These are phyloP conservation scores for Aphidius ervi DNA, from an alignment of 1,140 invertebrate genomes.

Conservation along the genomic window DNA sequence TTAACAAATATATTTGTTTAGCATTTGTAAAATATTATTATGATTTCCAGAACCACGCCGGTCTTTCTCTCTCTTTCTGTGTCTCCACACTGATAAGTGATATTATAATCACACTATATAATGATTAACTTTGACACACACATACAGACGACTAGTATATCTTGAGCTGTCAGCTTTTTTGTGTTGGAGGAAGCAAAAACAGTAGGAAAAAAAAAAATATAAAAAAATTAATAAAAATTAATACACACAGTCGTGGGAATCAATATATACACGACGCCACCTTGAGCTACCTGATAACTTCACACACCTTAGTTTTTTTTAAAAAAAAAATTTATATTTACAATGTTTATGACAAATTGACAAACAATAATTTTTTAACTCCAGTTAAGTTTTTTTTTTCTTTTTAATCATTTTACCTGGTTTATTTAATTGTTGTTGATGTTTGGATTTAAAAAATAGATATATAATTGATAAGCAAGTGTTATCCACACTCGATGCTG, in stretches of 20 bases:
- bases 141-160: neutral
- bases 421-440: no score
- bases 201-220: slow-evolving; percentile 34
- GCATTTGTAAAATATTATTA: neutral
- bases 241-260: slow-evolving; percentile 16
- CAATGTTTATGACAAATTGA: neutral
- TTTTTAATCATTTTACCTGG: no score
- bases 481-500: no score
- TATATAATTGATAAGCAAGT: neutral
- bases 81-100: no score
- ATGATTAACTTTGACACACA: neutral
- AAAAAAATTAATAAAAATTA: neutral
- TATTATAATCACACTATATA: neutral
- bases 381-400: neutral
- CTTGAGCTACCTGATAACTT: slow-evolving; percentile 21
- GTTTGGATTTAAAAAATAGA: no score
- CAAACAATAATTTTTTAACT: neutral
- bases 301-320: neutral
- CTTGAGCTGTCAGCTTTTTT: no score
- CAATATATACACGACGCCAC: slow-evolving; percentile 26
- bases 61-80: neutral
- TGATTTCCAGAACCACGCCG: slow-evolving; percentile 5
- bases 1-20: no score
- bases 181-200: no score
- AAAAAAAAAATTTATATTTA: neutral